Evolutionary conservation across 2,888 invertebrate species (phyloP).

Genomic region (Trachelus iudaicus): DNA sequence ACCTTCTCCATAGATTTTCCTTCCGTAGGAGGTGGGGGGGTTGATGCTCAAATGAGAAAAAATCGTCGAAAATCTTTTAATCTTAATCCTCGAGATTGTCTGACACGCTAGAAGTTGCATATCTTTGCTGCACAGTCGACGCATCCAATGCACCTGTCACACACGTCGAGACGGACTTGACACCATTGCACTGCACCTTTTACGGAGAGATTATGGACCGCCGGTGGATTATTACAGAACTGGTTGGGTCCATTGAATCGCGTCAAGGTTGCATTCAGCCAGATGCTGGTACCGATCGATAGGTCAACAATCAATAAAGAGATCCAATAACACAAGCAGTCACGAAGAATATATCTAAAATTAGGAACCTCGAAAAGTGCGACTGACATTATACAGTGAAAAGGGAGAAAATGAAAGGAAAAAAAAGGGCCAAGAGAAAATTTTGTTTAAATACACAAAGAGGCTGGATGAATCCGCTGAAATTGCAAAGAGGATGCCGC

Average conservation of each 20-base stretch:
- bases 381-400: not conserved
- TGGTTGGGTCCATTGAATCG: constrained; percentile 35
- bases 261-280: constrained; percentile 36
- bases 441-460: not conserved
- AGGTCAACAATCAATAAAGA: not conserved
- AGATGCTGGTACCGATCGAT: not conserved
- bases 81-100: not conserved
- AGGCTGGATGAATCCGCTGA: not conserved
- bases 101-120: not conserved
- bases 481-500: not conserved
- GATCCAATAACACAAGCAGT: not conserved
- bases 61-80: not conserved
- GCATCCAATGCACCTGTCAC: constrained; percentile 1
- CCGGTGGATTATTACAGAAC: constrained; percentile 39
- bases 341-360: not conserved
- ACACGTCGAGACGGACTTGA: constrained; percentile 43
- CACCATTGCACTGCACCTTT: constrained; percentile 52
- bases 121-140: not conserved
- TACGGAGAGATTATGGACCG: constrained; percentile 44
- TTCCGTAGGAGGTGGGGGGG: no score
- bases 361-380: not conserved
- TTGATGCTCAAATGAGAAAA: not conserved
- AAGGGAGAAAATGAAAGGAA: fast-evolving
- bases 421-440: not conserved
- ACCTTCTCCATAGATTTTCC: not conserved